Evolutionary conservation across 2,113 vertebrate species (phyloP).

Genomic region (Phoenicopterus ruber): DNA sequence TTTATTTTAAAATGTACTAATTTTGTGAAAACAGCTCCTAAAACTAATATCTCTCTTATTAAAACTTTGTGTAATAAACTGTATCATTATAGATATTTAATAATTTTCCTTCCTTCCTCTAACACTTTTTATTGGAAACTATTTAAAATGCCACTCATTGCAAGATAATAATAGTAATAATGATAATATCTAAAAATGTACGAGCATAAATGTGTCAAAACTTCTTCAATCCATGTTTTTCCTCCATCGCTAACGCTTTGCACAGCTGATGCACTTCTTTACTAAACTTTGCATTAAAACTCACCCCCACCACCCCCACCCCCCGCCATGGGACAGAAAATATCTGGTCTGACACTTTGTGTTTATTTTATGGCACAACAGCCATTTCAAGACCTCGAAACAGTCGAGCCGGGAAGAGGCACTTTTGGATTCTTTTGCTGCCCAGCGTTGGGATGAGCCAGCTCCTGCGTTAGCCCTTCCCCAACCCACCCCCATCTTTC

Average conservation of each 20-base stretch:
- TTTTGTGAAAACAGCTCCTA: not conserved
- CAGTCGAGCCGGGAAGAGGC: not conserved
- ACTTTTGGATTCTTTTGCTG: not conserved
- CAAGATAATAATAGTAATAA: not conserved
- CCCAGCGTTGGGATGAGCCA: accelerated
- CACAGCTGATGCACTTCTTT: not conserved
- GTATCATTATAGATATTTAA: not conserved
- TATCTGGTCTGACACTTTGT: not conserved
- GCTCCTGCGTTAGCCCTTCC: not conserved
- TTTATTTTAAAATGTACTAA: not conserved
- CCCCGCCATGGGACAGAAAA: accelerated
- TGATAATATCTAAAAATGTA: not conserved
- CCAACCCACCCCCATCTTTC: accelerated
- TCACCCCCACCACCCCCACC: too few relatives aligned
- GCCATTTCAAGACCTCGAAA: not conserved
- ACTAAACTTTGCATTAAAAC: not conserved
- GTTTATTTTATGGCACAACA: not conserved
- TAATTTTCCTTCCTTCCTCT: not conserved
- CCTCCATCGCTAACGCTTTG: not conserved
- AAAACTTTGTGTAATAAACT: not conserved
- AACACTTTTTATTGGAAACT: not conserved
- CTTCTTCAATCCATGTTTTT: not conserved
- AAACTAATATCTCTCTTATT: not conserved
- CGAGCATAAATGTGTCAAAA: not conserved
- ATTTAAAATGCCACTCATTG: not conserved